Conservation (phyloP, 2,888 invertebrate genomes). For the Desoria tigrina region DNA sequence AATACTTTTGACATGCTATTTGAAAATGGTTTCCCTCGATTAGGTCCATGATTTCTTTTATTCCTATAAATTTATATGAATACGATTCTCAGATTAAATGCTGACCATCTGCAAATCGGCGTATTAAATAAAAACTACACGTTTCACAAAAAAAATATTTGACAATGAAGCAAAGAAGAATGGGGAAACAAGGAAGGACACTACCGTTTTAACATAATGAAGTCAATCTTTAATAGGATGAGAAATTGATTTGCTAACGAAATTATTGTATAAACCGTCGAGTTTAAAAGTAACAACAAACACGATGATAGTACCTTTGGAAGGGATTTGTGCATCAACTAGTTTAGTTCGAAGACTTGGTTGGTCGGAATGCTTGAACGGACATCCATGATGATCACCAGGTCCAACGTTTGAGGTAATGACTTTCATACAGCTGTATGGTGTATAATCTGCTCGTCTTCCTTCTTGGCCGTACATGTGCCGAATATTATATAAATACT, state of each 20-base stretch:
- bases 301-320: conserved; percentile 60
- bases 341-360: conserved; percentile 72
- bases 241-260: too few relatives aligned
- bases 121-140: conserved; percentile 3
- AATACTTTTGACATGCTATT: conserved; percentile 86
- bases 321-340: conserved; percentile 66
- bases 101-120: too few relatives aligned
- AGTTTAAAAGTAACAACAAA: background rate
- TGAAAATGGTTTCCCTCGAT: conserved; percentile 79
- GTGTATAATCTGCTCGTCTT: conserved; percentile 81
- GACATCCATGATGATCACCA: conserved; percentile 90
- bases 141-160: background rate
- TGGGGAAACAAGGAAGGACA: too few relatives aligned
- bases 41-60: conserved; percentile 71
- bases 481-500: conserved; percentile 84
- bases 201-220: too few relatives aligned
- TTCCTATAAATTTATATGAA: too few relatives aligned
- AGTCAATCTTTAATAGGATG: too few relatives aligned
- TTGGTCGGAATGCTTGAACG: conserved; percentile 79
- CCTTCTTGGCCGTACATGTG: conserved; percentile 97
- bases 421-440: conserved; percentile 88
- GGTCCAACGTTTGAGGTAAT: conserved; percentile 74
- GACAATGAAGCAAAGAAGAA: background rate
- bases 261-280: background rate
- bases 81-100: background rate